Evolutionary conservation across 2,113 vertebrate genomes (phyloP).

Genomic region (Herpetotheres cachinnans): DNA sequence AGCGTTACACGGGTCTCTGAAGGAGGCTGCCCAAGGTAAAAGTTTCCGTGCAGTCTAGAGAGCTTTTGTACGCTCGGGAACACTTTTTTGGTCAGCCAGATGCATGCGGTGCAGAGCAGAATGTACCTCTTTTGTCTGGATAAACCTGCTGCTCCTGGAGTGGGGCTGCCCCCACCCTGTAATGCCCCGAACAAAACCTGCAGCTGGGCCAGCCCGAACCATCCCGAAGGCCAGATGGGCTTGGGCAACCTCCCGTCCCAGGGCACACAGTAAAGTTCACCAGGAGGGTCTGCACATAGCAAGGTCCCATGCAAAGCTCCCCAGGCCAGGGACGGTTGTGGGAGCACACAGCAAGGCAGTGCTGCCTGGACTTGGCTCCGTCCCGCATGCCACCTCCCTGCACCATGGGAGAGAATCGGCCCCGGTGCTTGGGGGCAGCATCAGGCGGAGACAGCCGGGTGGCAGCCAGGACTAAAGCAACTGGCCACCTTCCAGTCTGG

Average conservation of each 20-base stretch:
- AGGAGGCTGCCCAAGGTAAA: not conserved
- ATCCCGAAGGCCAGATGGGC: not conserved
- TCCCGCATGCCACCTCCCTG: not conserved
- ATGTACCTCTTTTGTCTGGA: fast-evolving
- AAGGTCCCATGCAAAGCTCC: not conserved
- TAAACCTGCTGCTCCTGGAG: not conserved
- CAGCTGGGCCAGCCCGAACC: not conserved
- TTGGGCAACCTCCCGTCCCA: not conserved
- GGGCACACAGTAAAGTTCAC: not conserved
- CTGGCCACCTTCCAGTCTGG: not conserved
- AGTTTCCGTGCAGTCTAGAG: not conserved
- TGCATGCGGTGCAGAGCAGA: not conserved
- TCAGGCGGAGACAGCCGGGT: not conserved
- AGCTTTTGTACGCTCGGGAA: not conserved
- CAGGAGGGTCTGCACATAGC: not conserved
- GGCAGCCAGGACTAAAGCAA: not conserved
- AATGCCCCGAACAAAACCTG: not conserved
- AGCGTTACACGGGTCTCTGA: not conserved
- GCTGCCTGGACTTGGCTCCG: not conserved
- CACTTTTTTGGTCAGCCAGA: not conserved
- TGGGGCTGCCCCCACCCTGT: not conserved
- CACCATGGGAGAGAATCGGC: not conserved
- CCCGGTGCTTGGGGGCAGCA: not conserved
- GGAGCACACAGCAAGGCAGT: fast-evolving
- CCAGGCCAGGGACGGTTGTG: not conserved